Evolutionary conservation across 2,888 invertebrate species (phyloP).

Genomic region (Petrolisthes cinctipes): DNA sequence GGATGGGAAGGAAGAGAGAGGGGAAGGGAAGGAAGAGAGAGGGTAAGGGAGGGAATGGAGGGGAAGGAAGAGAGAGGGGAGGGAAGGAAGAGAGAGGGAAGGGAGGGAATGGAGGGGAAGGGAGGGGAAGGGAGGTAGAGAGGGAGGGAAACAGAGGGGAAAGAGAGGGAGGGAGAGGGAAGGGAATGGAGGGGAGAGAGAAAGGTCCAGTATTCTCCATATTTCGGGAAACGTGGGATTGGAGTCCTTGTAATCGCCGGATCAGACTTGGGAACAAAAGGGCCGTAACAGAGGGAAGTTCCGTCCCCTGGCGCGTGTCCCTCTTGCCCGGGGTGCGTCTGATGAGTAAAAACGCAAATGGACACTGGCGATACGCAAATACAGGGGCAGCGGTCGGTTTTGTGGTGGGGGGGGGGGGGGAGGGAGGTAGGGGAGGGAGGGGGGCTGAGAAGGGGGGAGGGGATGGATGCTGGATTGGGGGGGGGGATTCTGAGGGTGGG

Average conservation of each 20-base stretch:
- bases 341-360: constrained; percentile 56
- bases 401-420: background rate
- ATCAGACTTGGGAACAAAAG: constrained; percentile 43
- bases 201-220: constrained; percentile 49
- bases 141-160: too few species aligned
- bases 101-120: too few species aligned
- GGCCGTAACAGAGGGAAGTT: constrained; percentile 6
- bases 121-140: too few species aligned
- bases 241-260: constrained; percentile 45
- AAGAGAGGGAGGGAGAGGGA: background rate
- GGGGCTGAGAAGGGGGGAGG: background rate
- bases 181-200: constrained; percentile 14
- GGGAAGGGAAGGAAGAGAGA: too few species aligned
- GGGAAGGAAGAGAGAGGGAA: too few species aligned
- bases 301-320: constrained; percentile 8
- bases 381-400: background rate
- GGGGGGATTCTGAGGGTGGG: background rate
- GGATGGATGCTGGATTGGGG: background rate
- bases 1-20: too few species aligned
- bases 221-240: constrained; percentile 57
- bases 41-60: too few species aligned
- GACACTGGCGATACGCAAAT: constrained; percentile 53
- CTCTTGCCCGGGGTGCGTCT: constrained; percentile 15
- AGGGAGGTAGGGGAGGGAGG: background rate
- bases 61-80: too few species aligned